Conservation (phyloP, 2,797 vertebrate genomes). For the Pachyuromys duprasi region DNA sequence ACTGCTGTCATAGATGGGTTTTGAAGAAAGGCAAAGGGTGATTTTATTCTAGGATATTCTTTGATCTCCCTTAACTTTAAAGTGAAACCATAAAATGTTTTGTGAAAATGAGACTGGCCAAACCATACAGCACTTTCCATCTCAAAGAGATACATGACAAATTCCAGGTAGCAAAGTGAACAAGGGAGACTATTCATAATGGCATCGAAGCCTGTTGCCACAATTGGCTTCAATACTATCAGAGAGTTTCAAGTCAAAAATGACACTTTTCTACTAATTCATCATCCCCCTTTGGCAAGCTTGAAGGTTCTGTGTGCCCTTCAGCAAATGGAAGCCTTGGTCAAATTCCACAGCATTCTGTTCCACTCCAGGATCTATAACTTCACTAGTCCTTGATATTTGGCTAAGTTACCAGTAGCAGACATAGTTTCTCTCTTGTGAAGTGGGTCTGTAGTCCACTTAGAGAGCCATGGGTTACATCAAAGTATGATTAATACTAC, state of each 20-base stretch:
- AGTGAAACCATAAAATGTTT: not conserved
- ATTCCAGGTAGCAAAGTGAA: conserved; percentile 16
- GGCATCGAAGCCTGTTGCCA: not conserved
- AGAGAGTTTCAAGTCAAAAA: not conserved
- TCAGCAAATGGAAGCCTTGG: conserved; percentile 84
- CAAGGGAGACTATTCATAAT: not conserved
- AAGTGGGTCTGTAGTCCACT: not conserved
- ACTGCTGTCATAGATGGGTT: not conserved
- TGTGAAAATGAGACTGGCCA: not conserved
- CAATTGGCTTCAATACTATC: not conserved
- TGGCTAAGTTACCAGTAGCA: not conserved
- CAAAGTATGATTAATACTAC: too few species aligned
- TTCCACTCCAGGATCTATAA: not conserved
- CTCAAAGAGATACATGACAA: not conserved
- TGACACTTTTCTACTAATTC: conserved; percentile 75
- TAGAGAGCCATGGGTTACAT: not conserved
- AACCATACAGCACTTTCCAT: not conserved
- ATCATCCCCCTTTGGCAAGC: conserved; percentile 58
- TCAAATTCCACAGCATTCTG: conserved; percentile 83
- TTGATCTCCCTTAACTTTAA: not conserved
- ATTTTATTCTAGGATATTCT: not conserved
- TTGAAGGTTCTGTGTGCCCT: conserved; percentile 81
- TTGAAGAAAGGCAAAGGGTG: not conserved
- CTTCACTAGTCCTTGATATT: not conserved
- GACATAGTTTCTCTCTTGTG: not conserved